Percentiles rank a stretch among this genome's conserved stretches.
phyloP scores from a whole-genome alignment of 2,797 vertebrate genomes.

The Stomatorhinus walkeri region DNA sequence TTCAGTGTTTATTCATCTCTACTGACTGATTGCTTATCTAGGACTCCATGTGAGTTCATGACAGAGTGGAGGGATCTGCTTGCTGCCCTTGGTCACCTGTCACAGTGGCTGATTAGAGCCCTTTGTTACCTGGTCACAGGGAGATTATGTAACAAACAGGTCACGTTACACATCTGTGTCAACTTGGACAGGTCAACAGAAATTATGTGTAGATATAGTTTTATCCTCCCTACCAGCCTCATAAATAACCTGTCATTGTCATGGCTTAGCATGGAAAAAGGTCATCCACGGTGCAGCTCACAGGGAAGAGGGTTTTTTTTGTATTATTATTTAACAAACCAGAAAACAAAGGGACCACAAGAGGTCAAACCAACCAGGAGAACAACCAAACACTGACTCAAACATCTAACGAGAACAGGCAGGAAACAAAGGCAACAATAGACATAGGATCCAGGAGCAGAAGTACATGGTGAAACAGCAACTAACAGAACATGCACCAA shows the following conservation, averaged over 20 bases:
- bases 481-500: not conserved
- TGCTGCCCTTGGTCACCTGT: slow-evolving; percentile 19
- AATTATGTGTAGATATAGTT: not conserved
- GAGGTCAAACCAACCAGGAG: not conserved
- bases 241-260: not conserved
- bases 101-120: slow-evolving; percentile 13
- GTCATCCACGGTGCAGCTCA: not conserved
- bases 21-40: not conserved
- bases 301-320: not conserved
- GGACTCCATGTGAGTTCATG: not conserved
- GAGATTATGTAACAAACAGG: slow-evolving; percentile 19
- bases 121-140: not conserved
- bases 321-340: not conserved
- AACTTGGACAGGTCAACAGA: not conserved
- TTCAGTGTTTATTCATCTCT: slow-evolving; percentile 30
- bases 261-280: not conserved
- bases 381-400: not conserved
- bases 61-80: slow-evolving; percentile 13
- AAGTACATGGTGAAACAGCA: not conserved
- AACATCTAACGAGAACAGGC: not conserved
- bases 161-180: slow-evolving; percentile 9
- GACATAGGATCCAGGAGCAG: not conserved
- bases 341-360: not conserved
- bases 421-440: not conserved
- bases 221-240: not conserved